Evolutionary conservation across 2,797 vertebrate genomes (phyloP).

Genomic region (Masticophis lateralis): DNA sequence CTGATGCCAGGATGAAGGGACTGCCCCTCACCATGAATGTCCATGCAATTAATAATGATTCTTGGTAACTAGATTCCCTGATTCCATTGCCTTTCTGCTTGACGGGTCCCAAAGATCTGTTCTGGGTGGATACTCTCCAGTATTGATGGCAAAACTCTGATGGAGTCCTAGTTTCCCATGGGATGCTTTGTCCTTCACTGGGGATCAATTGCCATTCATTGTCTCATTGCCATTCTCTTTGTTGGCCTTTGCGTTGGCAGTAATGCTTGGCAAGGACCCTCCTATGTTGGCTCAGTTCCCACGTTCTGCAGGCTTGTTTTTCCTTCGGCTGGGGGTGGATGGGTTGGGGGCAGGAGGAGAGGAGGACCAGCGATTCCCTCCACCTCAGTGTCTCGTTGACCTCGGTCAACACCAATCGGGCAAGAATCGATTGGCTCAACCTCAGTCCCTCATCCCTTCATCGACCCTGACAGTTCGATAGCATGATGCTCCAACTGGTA

Average conservation of each 20-base stretch:
- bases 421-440: constrained; percentile 71
- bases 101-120: background rate
- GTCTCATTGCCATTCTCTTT: background rate
- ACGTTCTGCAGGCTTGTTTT: background rate
- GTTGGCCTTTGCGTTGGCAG: background rate
- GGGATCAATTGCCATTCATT: background rate
- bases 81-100: background rate
- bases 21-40: background rate
- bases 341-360: background rate
- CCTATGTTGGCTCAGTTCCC: background rate
- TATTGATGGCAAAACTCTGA: background rate
- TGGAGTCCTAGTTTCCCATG: background rate
- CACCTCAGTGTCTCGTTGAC: constrained; percentile 6
- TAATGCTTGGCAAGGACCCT: background rate
- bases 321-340: too few relatives aligned
- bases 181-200: background rate
- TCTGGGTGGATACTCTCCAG: background rate
- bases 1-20: background rate
- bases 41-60: too few relatives aligned
- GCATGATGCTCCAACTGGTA: constrained; percentile 77
- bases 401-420: constrained; percentile 25
- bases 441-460: constrained; percentile 69
- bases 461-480: constrained; percentile 53
- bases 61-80: background rate
- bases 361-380: background rate